A percentile compares a stretch with the other conserved stretches of the same genome.
These are phyloP conservation scores for Acholoe squamosa DNA, from an alignment of 2,888 invertebrate genomes.

Conservation along the genomic window DNA sequence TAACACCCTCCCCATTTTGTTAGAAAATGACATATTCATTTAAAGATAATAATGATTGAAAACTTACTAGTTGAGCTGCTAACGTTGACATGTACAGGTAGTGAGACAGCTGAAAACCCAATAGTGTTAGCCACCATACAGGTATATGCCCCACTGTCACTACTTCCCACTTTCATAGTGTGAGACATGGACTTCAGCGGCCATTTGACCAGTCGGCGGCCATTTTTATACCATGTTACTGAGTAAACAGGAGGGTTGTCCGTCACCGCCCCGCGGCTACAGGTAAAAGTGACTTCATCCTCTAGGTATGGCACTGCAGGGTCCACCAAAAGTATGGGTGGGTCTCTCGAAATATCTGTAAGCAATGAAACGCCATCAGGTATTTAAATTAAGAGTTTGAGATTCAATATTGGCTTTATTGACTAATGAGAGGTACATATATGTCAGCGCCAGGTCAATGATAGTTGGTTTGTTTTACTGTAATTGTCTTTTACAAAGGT, in stretches of 20 bases:
- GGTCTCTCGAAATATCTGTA: neutral
- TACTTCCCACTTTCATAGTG: neutral
- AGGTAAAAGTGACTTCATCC: neutral
- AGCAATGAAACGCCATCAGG: neutral
- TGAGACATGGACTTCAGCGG: neutral
- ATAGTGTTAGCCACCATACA: neutral
- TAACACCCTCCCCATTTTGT: too few relatives aligned
- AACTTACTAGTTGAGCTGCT: neutral
- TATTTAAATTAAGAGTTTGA: too few relatives aligned
- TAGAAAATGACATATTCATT: too few relatives aligned
- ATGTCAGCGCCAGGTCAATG: too few relatives aligned
- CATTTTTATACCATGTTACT: neutral
- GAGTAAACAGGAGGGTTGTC: neutral
- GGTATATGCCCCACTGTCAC: neutral
- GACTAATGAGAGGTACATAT: too few relatives aligned
- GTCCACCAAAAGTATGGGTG: neutral
- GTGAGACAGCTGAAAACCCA: neutral
- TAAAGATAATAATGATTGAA: too few relatives aligned
- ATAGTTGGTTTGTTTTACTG: too few relatives aligned
- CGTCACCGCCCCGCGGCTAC: neutral
- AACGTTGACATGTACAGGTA: neutral
- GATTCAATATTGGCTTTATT: too few relatives aligned
- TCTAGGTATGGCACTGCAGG: neutral
- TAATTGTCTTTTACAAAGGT: too few relatives aligned
- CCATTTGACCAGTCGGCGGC: neutral